Evolutionary conservation across 2,113 vertebrate species (phyloP), one percentile per base, ranked within the genome.

Genomic region (Neodon shergylaensis): DNA sequence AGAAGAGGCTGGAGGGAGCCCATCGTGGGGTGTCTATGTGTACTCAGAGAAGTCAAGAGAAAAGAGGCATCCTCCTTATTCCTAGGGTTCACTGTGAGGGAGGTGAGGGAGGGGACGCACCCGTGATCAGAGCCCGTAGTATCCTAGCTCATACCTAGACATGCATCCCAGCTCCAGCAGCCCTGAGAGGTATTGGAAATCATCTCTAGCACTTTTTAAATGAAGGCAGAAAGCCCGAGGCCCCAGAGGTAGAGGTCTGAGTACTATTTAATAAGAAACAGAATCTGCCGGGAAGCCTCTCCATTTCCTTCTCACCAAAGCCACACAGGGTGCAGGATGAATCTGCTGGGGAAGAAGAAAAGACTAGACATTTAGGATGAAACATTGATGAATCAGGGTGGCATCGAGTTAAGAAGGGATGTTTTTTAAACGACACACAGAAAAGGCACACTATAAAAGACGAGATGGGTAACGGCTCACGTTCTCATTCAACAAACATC

Each of bases 61-160:
- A 63, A 78, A n/a, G 7, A 0, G 42, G 21, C 26, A 13, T 88
- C 49, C 21, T 12, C 3, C 49, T 21, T 16, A 4, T 49, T 19
- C 81, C 28, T 7, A 1, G 16, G 54, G 16, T 42, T 47, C 6
- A 4, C 10, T 79, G 21, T 8, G 66, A 65, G 7, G 70, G 77
- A 19, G 26, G 9, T 52, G 14, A 70, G 16, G 84, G n/a, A 42
- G 73, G 63, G 28, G 74, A 19, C 0, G 42, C 31, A 6, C 21
- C 0, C 4, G 0, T 21, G 24, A 12, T 0, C 6, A 2, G 54
- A 6, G 33, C 17, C n/a, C 24, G 5, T 2, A 0, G 3, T 0
- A 7, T 12, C 49, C n/a, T 70, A 76, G 39, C 39, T n/a, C 3
- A 11, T 13, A 16, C 42, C 5, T 7, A 19, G 47, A 54, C 44